Conservation (phyloP, 1,140 invertebrate species). For the Kradibia gibbosae region DNA sequence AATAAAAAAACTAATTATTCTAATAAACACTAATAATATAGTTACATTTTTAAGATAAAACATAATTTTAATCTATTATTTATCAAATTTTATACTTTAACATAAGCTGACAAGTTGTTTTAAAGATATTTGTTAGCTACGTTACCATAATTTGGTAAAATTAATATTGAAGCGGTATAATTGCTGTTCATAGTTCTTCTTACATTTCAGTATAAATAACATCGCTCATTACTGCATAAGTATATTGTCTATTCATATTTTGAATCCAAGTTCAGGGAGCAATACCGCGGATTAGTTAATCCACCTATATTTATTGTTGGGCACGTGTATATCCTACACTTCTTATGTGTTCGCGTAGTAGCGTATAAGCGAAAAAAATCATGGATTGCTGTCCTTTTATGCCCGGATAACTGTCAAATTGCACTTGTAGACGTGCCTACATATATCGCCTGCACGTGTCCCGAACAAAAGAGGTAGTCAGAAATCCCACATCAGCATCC, state of each 20-base stretch:
- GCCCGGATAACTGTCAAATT: conserved; percentile 29
- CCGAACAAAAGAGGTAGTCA: not conserved
- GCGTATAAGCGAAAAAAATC: conserved; percentile 8
- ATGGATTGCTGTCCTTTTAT: conserved; percentile 14
- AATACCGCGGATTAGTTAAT: not conserved
- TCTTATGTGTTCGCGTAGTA: not conserved
- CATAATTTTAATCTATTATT: no score
- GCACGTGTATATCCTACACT: not conserved
- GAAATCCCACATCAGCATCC: conserved; percentile 15
- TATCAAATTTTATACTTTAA: no score
- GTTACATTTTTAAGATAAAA: no score
- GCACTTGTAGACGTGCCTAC: not conserved
- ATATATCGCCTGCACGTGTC: not conserved
- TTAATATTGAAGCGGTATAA: not conserved
- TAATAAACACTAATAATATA: no score
- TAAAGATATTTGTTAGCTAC: no score
- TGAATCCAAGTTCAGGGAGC: not conserved
- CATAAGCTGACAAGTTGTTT: no score
- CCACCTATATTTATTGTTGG: not conserved
- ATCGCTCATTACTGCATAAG: not conserved
- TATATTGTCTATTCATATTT: conserved; percentile 8
- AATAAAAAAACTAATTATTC: no score
- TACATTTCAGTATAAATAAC: not conserved
- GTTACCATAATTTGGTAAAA: not conserved
- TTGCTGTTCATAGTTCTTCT: not conserved